These are phyloP conservation scores for Dendrocopos noguchii DNA, from an alignment of 2,113 vertebrate genomes.

Conservation along the genomic window DNA sequence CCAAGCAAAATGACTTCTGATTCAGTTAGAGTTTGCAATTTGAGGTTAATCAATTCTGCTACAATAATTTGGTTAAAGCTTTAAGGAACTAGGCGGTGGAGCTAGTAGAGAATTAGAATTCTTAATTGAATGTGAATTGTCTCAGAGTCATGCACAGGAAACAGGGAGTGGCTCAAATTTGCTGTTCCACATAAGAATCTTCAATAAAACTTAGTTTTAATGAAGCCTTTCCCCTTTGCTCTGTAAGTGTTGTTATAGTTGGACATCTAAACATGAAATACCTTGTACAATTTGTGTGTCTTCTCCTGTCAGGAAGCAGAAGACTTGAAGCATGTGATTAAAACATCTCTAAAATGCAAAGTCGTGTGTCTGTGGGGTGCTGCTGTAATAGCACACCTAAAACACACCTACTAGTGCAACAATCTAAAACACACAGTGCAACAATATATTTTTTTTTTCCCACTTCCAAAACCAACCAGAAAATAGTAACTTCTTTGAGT, in stretches of 20 bases:
- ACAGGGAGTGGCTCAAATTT: neutral
- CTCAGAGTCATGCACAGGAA: neutral
- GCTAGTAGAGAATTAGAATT: neutral
- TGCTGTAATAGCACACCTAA: neutral
- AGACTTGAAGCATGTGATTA: neutral
- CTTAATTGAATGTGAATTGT: constrained; percentile 32
- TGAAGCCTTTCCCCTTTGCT: neutral
- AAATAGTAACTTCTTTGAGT: neutral
- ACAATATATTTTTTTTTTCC: neutral
- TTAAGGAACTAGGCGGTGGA: neutral
- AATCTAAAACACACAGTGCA: neutral
- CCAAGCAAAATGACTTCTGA: neutral
- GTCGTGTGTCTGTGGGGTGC: neutral
- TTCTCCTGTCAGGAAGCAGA: neutral
- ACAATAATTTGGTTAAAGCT: neutral
- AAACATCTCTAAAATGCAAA: neutral
- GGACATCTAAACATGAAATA: neutral
- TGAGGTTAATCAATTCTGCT: neutral
- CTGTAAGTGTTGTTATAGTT: neutral
- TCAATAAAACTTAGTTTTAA: neutral
- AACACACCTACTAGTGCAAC: neutral
- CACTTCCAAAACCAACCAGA: neutral
- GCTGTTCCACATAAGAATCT: neutral
- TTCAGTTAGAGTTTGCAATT: neutral
- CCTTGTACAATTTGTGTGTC: neutral